Evolutionary conservation across 2,888 invertebrate genomes (phyloP), one percentile per base, ranked within the genome.

Genomic region (Panzeria rudis): DNA sequence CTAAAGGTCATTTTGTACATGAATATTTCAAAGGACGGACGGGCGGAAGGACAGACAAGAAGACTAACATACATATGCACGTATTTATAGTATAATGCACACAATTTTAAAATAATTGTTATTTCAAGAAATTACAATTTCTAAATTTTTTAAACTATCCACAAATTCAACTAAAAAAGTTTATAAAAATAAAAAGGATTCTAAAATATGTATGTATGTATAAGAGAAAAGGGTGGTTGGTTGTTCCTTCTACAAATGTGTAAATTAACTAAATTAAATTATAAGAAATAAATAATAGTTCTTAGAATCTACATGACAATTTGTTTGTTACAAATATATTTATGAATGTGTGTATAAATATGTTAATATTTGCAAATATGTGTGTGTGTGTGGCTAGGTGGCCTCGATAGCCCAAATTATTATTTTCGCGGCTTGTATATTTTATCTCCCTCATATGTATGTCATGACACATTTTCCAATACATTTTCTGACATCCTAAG

Each of bases 81-180:
- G 38, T 80, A 38, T 80, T 80, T 78, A 87, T 73, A 83, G 83
- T 83, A 86, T 86, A 87, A 87, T 87, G 87, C 87, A 87, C 86
- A 87, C 84, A 87, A 86, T 87, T 87, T 78, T 62, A 75, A 77
- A 81, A 64, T 75, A 41, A 25, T 86, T 84, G 62, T 82, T 11
- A 11, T 9, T 86, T 79, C 76, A 77, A 41, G 41, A 75, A 59
- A 78, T 86, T 84, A 81, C 66, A 86, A 83, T 84, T 82, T 76
- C 15, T 75, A 73, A 56, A 78, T 82, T 85, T 82, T 85, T 83
- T 85, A 38, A 85, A 80, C 86, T 87, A 83, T 86, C 71, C 87
- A 85, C 86, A 87, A 86, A 87, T 86, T 87, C 75, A 86, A 87
- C 86, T 87, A 87, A 87, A 79, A 82, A 47, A n/a, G n/a, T 17